Evolutionary conservation across 2,113 vertebrate genomes (phyloP), one percentile per base, ranked within the genome.

Genomic region (Formicarius rufipectus): DNA sequence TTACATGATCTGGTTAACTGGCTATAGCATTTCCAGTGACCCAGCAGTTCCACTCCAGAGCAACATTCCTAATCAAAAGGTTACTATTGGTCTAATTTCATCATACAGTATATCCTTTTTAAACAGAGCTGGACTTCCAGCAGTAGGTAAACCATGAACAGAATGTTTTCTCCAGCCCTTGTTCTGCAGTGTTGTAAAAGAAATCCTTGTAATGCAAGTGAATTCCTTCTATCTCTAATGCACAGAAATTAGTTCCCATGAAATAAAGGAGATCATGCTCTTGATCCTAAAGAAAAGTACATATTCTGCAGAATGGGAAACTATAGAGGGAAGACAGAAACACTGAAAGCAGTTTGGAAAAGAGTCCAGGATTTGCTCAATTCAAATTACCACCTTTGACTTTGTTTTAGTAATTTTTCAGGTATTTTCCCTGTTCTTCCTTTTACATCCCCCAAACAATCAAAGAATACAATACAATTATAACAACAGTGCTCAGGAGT

Each of bases 361-460:
- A 63, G 20, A 39, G 15, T 85, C 47, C 44, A 75, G 42, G 42
- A 76, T 18, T 87, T 75, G 49, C 20, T 67, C 52, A 45, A 94
- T 87, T 87, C 35, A 95, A 69, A 84, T 91, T 87, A 45, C 9
- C 62, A 91, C 53, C 39, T 88, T 77, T 23, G n/a, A 76, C 63
- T 94, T 95, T 72, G 55, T 79, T 93, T 55, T 55, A 84, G 73
- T 39, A 87, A 35, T 66, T 78, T 86, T 90, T 89, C 49, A 66
- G 85, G 71, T 87, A 89, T 93, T 79, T 89, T 37, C 33, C 47
- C 44, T 28, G 17, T n/a, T 95, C 49, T 37, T 76, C 55, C 47
- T 92, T 93, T 96, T 53, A 73, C 40, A 69, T 73, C 58, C 87
- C 79, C 62, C 83, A 87, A 84, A 62, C 58, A 93, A 91, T 87